These are phyloP conservation scores for Beaufortia kweichowensis DNA, from an alignment of 2,113 vertebrate species.

Conservation along the genomic window DNA sequence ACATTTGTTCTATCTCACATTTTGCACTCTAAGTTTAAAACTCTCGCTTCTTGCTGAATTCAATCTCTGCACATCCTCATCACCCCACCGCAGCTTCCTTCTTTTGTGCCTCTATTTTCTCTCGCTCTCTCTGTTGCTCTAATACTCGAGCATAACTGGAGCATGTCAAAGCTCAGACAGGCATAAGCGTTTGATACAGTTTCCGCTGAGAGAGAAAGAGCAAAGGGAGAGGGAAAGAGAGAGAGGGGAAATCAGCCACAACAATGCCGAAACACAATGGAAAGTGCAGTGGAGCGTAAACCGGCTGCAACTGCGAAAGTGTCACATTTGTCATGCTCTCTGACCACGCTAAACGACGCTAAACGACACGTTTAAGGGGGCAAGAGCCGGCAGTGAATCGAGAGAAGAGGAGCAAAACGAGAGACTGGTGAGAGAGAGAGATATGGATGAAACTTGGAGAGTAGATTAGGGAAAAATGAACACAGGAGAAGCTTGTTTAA, in stretches of 20 bases:
- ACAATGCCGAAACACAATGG: slow-evolving; percentile 77
- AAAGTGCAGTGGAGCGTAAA: slow-evolving; percentile 70
- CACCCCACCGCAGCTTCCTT: not conserved
- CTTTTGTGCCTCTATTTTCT: slow-evolving; percentile 6
- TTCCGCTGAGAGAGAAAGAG: slow-evolving; percentile 58
- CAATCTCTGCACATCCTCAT: slow-evolving; percentile 60
- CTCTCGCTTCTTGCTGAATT: slow-evolving; percentile 40
- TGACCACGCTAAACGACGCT: slow-evolving; percentile 77
- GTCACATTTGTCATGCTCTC: slow-evolving; percentile 78
- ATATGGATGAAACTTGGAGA: slow-evolving; percentile 15
- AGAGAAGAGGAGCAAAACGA: slow-evolving; percentile 17
- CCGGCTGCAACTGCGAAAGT: slow-evolving; percentile 72
- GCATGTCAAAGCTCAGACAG: slow-evolving; percentile 81
- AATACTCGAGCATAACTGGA: slow-evolving; percentile 79
- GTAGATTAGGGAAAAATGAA: slow-evolving; percentile 20
- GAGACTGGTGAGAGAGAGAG: not conserved
- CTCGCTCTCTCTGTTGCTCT: slow-evolving; percentile 61
- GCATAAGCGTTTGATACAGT: slow-evolving; percentile 78
- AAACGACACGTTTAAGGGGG: slow-evolving; percentile 75
- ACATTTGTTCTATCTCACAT: slow-evolving; percentile 46
- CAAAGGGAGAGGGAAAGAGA: slow-evolving; percentile 13
- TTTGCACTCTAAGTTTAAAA: slow-evolving; percentile 47
- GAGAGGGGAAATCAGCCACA: slow-evolving; percentile 70
- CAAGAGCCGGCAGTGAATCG: slow-evolving; percentile 59
- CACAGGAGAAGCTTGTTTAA: slow-evolving; percentile 38